Base-by-base conservation (phyloP, 2,888 invertebrate genomes). In the Patella pellucida region DNA sequence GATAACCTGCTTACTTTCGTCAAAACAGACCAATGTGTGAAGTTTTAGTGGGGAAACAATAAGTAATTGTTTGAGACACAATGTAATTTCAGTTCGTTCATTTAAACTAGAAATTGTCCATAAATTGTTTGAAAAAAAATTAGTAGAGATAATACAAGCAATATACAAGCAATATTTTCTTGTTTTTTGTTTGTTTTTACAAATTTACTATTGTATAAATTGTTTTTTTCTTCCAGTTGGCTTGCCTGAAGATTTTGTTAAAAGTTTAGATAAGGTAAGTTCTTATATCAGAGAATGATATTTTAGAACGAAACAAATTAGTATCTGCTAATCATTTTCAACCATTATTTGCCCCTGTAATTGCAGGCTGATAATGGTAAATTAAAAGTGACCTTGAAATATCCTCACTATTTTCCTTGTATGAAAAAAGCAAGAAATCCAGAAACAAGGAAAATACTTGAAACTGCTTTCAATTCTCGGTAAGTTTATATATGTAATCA, bases 391-490 rank as follows among this genome's bases (percentile, higher is more conserved):
- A 89, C 91, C n/a, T 81, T 92, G 76, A 92, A 92, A 79, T 92
- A 92, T 81, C 92, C 92, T 1, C 92, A 92, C 81, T 91, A 91
- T 79, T 92, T 92, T 81, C 92, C 92, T 4, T 89, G 91, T 71
- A 91, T 92, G 87, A 90, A 91, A 81, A 91, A 92, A 82, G 91
- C 90, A 70, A 84, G 87, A 19, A 89, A 90, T 75, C 91, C 91
- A 9, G 87, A 90, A 69, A 92, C 92, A 2, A 87, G 92, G 75
- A 85, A 84, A 70, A 85, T 70, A 50, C 81, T 92, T 81, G 91
- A 91, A 79, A 90, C 82, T 50, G 91, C 91, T 27, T 92, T 91
- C 76, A 90, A 92, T 78, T 88, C 91, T 4, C 88, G 91, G 91
- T 91, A 80, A 56, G 68, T n/a, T n/a, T n/a, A n/a, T n/a, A n/a